Evolutionary conservation across 2,113 vertebrate genomes (phyloP), one percentile per base, ranked within the genome.

Genomic region (Gambusia affinis): DNA sequence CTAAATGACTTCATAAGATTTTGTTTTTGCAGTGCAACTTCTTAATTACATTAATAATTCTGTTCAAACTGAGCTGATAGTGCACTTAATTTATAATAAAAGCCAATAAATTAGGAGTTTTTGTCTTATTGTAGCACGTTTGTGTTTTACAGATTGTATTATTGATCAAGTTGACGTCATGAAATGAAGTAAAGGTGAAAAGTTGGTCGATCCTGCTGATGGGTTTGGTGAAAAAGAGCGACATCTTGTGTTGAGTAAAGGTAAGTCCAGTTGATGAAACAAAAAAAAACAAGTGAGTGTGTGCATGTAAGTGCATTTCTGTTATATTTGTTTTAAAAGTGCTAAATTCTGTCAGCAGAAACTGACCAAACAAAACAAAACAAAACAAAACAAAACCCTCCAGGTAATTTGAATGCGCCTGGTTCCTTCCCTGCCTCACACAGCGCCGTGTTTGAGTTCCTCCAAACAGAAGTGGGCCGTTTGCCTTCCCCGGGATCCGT

Each of bases 401-500:
- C 35, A 37, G 35, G 35, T 37, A 37, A 37, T 37, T 11, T 37
- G 35, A 37, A 37, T 37, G 2, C 8, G 42, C 39, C 67, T 76
- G 64, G n/a, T 72, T 33, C 54, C 67, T 22, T 54, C 77, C 69
- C 63, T 64, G 22, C 8, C 69, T 63, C 67, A 64, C 70, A 68
- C 84, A 70, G 67, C 70, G 73, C 80, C 76, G 28, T 94, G 90
- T 94, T 91, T 93, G 91, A 90, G 78, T 51, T 83, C 82, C 76
- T 76, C 83, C 90, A 92, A 91, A 91, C 90, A 93, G 83, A 92
- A 86, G 39, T 75, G 68, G 82, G 72, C 79, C 90, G 91, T 95
- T 95, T 95, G 93, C 93, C 91, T 94, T 92, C 88, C 87, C 89
- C 88, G 91, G 91, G 93, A 95, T 93, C 86, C 76, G 95, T 93